phyloP scores from a whole-genome alignment of 2,888 invertebrate genomes.

The Glyphotaelius pellucidus region DNA sequence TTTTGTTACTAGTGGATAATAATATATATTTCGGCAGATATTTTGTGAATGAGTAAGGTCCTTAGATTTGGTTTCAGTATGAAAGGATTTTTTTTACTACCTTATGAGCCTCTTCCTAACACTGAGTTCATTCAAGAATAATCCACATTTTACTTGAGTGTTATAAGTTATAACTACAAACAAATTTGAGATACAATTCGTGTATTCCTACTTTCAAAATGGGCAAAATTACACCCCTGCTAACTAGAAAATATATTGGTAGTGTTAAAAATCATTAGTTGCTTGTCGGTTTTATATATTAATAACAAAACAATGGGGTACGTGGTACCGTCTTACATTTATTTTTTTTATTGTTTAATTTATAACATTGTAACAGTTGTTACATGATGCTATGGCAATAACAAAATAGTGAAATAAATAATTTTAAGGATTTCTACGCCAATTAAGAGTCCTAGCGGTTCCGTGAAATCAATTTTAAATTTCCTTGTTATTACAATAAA shows the following conservation, averaged over 20 bases:
- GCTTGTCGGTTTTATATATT: neutral
- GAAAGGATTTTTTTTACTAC: conserved; percentile 17
- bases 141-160: neutral
- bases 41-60: conserved; percentile 54
- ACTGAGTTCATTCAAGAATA: conserved; percentile 4
- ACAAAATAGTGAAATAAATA: too few species aligned
- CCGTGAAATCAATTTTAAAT: too few species aligned
- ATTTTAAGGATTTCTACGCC: too few species aligned
- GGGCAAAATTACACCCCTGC: neutral
- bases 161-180: neutral
- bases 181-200: neutral
- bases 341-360: too few species aligned
- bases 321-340: too few species aligned
- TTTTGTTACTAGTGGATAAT: conserved; percentile 38
- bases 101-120: neutral
- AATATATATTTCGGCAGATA: conserved; percentile 32
- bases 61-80: conserved; percentile 50
- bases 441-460: too few species aligned
- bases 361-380: too few species aligned
- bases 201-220: neutral
- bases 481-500: too few species aligned
- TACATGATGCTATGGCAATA: too few species aligned
- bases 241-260: neutral
- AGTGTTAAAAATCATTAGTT: neutral
- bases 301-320: neutral